Conservation (phyloP, 2,888 invertebrate species). For the Piscicola geometra region DNA sequence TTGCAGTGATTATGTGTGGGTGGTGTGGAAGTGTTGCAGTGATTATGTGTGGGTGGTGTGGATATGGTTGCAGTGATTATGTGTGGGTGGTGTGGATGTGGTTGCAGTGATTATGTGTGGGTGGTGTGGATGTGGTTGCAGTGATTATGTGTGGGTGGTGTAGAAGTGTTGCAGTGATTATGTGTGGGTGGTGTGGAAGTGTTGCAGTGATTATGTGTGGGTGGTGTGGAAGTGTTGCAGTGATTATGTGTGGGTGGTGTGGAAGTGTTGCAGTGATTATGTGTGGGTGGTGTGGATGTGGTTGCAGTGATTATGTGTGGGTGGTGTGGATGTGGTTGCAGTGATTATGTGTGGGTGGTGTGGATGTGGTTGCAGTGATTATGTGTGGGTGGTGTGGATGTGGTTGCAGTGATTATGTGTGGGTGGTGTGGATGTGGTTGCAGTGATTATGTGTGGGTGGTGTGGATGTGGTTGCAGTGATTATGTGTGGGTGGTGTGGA, state of each 20-base stretch:
- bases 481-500: too few species aligned
- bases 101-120: slow-evolving; percentile 50
- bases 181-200: slow-evolving; percentile 83
- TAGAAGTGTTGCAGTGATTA: slow-evolving; percentile 48
- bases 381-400: slow-evolving; percentile 66
- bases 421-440: slow-evolving; percentile 60
- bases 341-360: slow-evolving; percentile 46
- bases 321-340: slow-evolving; percentile 80
- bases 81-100: too few species aligned
- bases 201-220: slow-evolving; percentile 49
- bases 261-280: slow-evolving; percentile 77
- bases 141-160: slow-evolving; percentile 74
- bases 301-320: slow-evolving; percentile 57
- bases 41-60: slow-evolving; percentile 68
- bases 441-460: slow-evolving; percentile 63
- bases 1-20: slow-evolving; percentile 78
- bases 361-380: too few species aligned
- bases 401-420: slow-evolving; percentile 75
- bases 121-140: slow-evolving; percentile 71
- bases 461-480: slow-evolving; percentile 74
- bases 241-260: slow-evolving; percentile 58
- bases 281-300: slow-evolving; percentile 64
- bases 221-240: too few species aligned
- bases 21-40: slow-evolving; percentile 49
- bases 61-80: slow-evolving; percentile 69